Percentiles rank a stretch among this genome's conserved stretches.
Evolutionary conservation across 2,888 invertebrate genomes (phyloP).

Genomic region (Acleris laterana): DNA sequence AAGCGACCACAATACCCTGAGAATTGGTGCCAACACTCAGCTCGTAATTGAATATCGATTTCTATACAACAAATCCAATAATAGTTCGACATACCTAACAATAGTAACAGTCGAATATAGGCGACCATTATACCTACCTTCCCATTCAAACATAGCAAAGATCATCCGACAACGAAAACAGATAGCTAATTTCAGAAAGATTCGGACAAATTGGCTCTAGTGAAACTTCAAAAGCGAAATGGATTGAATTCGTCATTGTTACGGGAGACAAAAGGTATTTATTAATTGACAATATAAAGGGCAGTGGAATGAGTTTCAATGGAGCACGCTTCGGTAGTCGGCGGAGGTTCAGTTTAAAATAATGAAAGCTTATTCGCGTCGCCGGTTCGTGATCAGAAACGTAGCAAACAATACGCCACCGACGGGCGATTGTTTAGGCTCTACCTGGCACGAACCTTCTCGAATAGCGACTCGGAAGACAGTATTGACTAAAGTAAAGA

Average conservation of each 20-base stretch:
- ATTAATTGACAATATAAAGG: conserved; percentile 31
- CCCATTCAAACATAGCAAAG: conserved; percentile 4
- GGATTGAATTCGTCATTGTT: conserved; percentile 21
- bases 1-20: conserved; percentile 26
- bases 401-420: conserved; percentile 12
- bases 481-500: no score
- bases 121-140: background rate
- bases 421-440: background rate
- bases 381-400: conserved; percentile 5
- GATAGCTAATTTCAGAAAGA: conserved; percentile 5
- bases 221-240: conserved; percentile 30
- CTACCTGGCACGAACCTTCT: background rate
- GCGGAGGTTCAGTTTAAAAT: conserved; percentile 20
- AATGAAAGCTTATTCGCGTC: conserved; percentile 31
- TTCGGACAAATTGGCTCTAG: conserved; percentile 15
- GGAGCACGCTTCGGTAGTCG: conserved; percentile 15
- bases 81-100: background rate
- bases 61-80: conserved; percentile 29
- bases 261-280: conserved; percentile 27
- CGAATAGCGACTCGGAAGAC: background rate
- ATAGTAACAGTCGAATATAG: conserved; percentile 2
- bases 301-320: conserved; percentile 9
- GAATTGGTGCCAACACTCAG: conserved; percentile 9
- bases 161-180: conserved; percentile 5
- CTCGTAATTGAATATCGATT: conserved; percentile 34